Base-by-base conservation (phyloP, 2,888 invertebrate species). In the Halictus quadricinctus region DNA sequence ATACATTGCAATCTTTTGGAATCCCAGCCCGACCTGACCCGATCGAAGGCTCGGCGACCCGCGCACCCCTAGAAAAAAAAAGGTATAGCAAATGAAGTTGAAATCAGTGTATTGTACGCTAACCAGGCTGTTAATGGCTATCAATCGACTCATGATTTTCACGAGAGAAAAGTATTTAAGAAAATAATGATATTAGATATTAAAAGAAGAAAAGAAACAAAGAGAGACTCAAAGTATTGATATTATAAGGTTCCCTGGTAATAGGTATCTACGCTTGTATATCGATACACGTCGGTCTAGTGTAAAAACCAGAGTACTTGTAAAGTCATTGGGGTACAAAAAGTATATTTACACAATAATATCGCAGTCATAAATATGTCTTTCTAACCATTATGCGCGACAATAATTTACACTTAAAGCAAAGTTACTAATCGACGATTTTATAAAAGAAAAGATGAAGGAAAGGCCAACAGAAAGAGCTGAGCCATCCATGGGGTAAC, bases 371-470 rank as follows among this genome's bases (percentile, higher is more conserved):
- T 60, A 41, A 29, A 46, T 36, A 79, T 70, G 69, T 74, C 73
- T 84, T 83, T 70, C 73, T 77, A 76, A 76, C 48, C 54, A 66
- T 48, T 50, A 72, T 50, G 46, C 60, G 78, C 79, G 84, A 84
- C 84, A 84, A 84, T 84, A 84, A 84, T 84, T 83, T 84, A 79
- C 74, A 79, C 72, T 69, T 83, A 79, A 79, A 41, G 36, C 60
- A 70, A 58, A 29, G 50, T 83, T 73, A 82, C 76, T 82, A 83
- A 69, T 43, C 60, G 43, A 46, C 43, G 29, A 36, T 48, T 70
- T 69, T 70, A 54, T 73, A 58, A 25, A 50, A 2, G 15, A 54
- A 8, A 50, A 50, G 18, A 43, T 41, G 15, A 2, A 41, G 70
- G 4, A n/a, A 25, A 54, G 41, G 48, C 18, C 29, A 18, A 25